Percentiles rank a stretch among this genome's conserved stretches.
phyloP scores from a whole-genome alignment of 2,113 vertebrate genomes.

The Myodes glareolus region DNA sequence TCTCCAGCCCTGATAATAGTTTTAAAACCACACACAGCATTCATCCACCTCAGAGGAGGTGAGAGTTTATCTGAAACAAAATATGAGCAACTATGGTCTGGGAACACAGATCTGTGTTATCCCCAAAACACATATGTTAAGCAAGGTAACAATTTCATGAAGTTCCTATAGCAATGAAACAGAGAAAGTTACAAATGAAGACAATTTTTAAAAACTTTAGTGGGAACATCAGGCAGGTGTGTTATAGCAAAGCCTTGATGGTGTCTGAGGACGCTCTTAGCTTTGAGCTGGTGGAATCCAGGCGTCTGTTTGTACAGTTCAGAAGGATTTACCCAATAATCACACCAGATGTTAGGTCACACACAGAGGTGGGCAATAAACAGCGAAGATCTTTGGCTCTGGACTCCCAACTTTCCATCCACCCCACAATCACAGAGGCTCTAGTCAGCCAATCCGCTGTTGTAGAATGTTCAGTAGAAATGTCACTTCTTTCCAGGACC shows the following conservation, averaged over 20 bases:
- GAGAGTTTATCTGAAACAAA: not conserved
- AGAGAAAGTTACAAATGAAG: not conserved
- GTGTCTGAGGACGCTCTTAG: not conserved
- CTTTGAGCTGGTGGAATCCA: not conserved
- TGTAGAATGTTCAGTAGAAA: not conserved
- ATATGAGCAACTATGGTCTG: not conserved
- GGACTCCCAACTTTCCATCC: not conserved
- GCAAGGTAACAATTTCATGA: not conserved
- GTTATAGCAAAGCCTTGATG: not conserved
- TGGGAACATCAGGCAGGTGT: not conserved
- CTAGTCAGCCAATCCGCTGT: not conserved
- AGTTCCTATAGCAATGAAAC: not conserved
- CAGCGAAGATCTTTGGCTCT: not conserved
- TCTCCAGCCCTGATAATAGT: not conserved
- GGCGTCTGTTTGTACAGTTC: not conserved
- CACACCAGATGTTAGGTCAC: not conserved
- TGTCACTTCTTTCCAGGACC: not conserved
- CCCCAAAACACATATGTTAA: not conserved
- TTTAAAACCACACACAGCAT: not conserved
- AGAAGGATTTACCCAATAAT: not conserved
- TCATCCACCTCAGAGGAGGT: not conserved
- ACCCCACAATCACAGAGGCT: not conserved
- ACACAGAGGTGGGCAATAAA: not conserved
- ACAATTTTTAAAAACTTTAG: not conserved
- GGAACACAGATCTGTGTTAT: not conserved